A percentile compares a stretch with the other conserved stretches of the same genome.
These are phyloP conservation scores for Scolopax mira DNA, from an alignment of 2,113 vertebrate species.

Conservation along the genomic window DNA sequence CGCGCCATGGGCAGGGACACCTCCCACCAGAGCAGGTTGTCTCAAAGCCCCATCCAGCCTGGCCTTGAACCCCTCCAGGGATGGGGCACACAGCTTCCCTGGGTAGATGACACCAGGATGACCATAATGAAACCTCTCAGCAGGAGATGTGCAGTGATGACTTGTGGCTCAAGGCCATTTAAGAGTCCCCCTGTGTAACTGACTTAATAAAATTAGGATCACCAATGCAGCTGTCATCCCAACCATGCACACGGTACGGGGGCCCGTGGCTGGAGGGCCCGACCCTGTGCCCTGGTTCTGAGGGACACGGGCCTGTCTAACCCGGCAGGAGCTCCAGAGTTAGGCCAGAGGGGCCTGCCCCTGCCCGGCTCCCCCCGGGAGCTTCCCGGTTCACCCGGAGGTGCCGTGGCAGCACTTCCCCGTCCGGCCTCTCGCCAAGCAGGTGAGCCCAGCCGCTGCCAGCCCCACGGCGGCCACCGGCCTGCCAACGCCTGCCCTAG, in stretches of 20 bases:
- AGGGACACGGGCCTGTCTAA: not conserved
- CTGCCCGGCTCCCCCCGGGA: not conserved
- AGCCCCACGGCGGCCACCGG: not conserved
- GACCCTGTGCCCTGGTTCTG: not conserved
- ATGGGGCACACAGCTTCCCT: no score
- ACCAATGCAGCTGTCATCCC: accelerated
- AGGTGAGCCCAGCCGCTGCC: not conserved
- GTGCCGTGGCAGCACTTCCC: no score
- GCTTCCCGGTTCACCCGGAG: not conserved
- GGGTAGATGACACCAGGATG: not conserved
- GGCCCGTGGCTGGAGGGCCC: accelerated
- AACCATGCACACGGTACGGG: no score
- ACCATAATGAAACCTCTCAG: not conserved
- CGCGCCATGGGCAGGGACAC: no score
- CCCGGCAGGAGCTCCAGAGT: accelerated
- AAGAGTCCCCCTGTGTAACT: not conserved
- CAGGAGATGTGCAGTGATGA: not conserved
- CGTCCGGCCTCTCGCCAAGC: not conserved
- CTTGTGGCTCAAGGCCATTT: not conserved
- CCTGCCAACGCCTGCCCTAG: not conserved
- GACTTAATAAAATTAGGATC: not conserved
- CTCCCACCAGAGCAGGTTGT: no score
- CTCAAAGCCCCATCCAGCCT: no score
- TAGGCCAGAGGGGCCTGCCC: not conserved
- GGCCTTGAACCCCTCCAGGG: no score